phyloP scores from a whole-genome alignment of 2,888 invertebrate species.

The Peribatodes rhomboidaria region DNA sequence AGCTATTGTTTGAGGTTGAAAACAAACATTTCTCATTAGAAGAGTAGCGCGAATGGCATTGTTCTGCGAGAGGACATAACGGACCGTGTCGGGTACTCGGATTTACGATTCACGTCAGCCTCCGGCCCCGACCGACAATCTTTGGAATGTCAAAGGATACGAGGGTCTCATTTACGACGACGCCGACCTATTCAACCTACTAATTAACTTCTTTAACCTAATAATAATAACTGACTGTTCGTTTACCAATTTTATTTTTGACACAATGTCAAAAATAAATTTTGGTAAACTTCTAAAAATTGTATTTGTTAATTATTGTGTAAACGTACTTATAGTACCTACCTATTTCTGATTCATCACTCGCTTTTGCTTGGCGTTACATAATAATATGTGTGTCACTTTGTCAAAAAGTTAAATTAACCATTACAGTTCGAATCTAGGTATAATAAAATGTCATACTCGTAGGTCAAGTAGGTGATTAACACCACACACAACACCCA shows the following conservation, averaged over 20 bases:
- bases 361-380: too few relatives aligned
- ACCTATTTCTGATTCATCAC: too few relatives aligned
- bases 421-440: too few relatives aligned
- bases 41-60: slow-evolving; percentile 80
- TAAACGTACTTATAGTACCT: too few relatives aligned
- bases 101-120: slow-evolving; percentile 69
- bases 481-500: too few relatives aligned
- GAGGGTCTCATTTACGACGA: slow-evolving; percentile 27
- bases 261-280: too few relatives aligned
- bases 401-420: too few relatives aligned
- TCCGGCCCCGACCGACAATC: slow-evolving; percentile 68
- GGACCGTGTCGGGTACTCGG: slow-evolving; percentile 81
- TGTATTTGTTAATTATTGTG: too few relatives aligned
- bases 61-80: slow-evolving; percentile 82
- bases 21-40: slow-evolving; percentile 85
- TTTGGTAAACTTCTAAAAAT: too few relatives aligned
- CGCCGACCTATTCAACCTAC: slow-evolving; percentile 18
- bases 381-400: too few relatives aligned
- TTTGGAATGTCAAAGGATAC: slow-evolving; percentile 57
- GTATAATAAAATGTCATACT: too few relatives aligned
- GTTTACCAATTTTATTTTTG: background rate
- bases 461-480: too few relatives aligned
- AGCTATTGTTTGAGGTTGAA: slow-evolving; percentile 78
- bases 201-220: slow-evolving; percentile 24
- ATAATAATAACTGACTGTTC: slow-evolving; percentile 3